Base-by-base conservation (phyloP, 2,888 invertebrate species). In the Reticulitermes lucifugus region DNA sequence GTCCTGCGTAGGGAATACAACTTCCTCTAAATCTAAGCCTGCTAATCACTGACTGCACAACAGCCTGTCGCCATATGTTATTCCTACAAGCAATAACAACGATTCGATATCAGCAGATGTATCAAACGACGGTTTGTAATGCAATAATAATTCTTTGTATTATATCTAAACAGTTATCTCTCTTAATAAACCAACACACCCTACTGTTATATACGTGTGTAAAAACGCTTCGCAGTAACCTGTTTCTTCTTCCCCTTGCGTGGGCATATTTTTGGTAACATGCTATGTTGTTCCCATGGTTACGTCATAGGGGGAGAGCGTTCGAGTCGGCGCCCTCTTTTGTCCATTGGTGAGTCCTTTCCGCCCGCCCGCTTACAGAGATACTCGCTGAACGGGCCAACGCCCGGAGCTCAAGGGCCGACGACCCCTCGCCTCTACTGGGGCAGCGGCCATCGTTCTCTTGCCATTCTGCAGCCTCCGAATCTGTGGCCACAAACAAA, bases 341-440 rank as follows among this genome's bases (percentile, higher is more conserved):
- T 65, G 65, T 65, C 65, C 60, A 18, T 60, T 60, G 60, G 46
- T 21, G 22, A 25, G n/a, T 14, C 41, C 73, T 4, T 73, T 73
- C 73, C 73, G 73, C 73, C 41, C 35, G 73, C 73, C 29, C 35
- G 35, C 21, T 0, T n/a, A 29, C 29, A 10, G 25, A 29, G 29
- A 9, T 7, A 70, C n/a, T 46, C 10, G 9, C 75, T 81, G 81
- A 83, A 43, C 79, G 84, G 84, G 79, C 79, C 84, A 84, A 84
- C 84, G 84, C 71, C 84, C 84, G 75, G 84, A 84, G 84, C 84
- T 81, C 80, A 35, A 71, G 71, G 84, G 80, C 10, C 84, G 84
- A 81, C 84, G 84, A 84, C 84, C 84, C 80, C 55, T 84, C 71
- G 35, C 35, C 10, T 35, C 35, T 21, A 77, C 77, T 75, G 75